Percentiles rank a stretch among this genome's conserved stretches.
Evolutionary conservation across 2,113 vertebrate species (phyloP).

Genomic region (Microcebus tavaratra): DNA sequence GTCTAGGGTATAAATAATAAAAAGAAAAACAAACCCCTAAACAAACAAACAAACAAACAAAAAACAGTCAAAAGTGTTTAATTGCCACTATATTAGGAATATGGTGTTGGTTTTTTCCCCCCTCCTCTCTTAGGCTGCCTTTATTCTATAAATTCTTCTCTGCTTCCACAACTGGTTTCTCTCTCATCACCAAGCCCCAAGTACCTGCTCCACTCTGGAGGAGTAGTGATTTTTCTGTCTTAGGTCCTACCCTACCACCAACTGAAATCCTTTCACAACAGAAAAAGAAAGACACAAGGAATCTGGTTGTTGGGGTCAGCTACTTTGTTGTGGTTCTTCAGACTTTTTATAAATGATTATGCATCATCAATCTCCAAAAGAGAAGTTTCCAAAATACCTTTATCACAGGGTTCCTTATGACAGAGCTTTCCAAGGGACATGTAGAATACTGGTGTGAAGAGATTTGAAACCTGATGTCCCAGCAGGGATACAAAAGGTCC

Average conservation of each 20-base stretch:
- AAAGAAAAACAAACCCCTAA: neutral
- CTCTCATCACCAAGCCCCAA: neutral
- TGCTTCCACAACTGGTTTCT: neutral
- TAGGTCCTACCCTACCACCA: neutral
- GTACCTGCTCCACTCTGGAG: neutral
- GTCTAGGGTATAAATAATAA: neutral
- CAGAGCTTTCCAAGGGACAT: neutral
- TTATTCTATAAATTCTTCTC: neutral
- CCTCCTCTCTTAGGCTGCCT: neutral
- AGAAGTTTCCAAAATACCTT: neutral
- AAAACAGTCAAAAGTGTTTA: neutral
- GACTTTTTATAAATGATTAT: neutral
- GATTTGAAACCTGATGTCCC: neutral
- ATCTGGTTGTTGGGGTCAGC: neutral
- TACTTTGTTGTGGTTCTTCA: neutral
- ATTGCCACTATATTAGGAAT: neutral
- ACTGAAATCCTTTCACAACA: neutral
- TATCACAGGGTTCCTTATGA: neutral
- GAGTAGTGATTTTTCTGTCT: neutral
- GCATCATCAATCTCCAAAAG: neutral
- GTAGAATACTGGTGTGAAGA: neutral
- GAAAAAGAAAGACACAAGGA: neutral
- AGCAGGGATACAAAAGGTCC: neutral
- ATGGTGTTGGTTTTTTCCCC: neutral
- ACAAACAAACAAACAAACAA: neutral